phyloP scores from a whole-genome alignment of 1,140 invertebrate species.

The Drosophila parabipectinata region DNA sequence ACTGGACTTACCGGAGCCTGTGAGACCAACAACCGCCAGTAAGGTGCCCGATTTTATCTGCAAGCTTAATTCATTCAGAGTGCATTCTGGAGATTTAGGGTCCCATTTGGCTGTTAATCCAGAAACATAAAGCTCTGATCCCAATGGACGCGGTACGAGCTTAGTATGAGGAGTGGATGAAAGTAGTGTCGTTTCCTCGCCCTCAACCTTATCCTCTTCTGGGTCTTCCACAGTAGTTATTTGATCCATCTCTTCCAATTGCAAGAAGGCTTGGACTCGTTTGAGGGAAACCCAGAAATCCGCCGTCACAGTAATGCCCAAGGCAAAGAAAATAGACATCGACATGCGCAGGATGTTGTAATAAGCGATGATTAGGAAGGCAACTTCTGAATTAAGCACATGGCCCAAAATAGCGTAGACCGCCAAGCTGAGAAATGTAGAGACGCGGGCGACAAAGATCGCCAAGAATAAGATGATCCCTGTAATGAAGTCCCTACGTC shows the following conservation, averaged over 20 bases:
- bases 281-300: slow-evolving; percentile 89
- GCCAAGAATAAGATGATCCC: slow-evolving; percentile 90
- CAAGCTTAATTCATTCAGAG: slow-evolving; percentile 87
- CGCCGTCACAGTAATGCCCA: slow-evolving; percentile 87
- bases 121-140: slow-evolving; percentile 7
- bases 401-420: slow-evolving; percentile 83
- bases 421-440: slow-evolving; percentile 91
- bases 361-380: slow-evolving; percentile 90
- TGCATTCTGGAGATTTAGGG: slow-evolving; percentile 80
- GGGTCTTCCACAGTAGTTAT: slow-evolving; percentile 58
- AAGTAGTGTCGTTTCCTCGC: slow-evolving; percentile 60
- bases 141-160: no score
- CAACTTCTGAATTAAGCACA: slow-evolving; percentile 89
- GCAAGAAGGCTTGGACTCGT: slow-evolving; percentile 88
- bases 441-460: slow-evolving; percentile 90
- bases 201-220: slow-evolving; percentile 18
- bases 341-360: slow-evolving; percentile 90
- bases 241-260: slow-evolving; percentile 87
- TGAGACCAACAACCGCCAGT: slow-evolving; percentile 88
- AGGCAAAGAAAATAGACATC: slow-evolving; percentile 90
- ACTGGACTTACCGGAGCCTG: slow-evolving; percentile 91
- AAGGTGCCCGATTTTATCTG: slow-evolving; percentile 85
- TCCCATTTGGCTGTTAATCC: slow-evolving; percentile 76
- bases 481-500: slow-evolving; percentile 88
- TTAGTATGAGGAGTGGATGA: slow-evolving; percentile 2